Evolutionary conservation across 1,140 invertebrate species (phyloP), one percentile per base, ranked within the genome.

Genomic region (Eurosta solidaginis): DNA sequence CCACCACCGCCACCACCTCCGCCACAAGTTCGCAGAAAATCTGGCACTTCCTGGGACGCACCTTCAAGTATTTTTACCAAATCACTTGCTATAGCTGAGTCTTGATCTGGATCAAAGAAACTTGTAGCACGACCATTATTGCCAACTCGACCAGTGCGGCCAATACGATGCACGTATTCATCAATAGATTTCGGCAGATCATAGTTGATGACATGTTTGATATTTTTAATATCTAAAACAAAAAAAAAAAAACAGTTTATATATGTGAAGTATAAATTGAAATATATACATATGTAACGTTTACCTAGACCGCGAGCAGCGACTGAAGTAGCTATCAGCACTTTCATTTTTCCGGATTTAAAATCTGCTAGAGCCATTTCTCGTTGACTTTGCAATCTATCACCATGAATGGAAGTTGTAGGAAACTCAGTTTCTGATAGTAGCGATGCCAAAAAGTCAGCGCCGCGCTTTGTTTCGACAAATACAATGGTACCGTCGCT

Each of bases 81-180:
- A 79, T 92, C 91, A 0, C 86, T 86, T 1, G 91, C 92, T 0
- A 98, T 52, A 0, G 81, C 80, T 0, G 50, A 63, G 86, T 98
- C 93, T 0, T 85, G 76, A 1, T 91, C 89, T 0, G 90, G 82
- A 86, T 96, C 93, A 85, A 91, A 98, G 88, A 98, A 98, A 9
- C 94, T 96, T 0, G 95, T 95, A 0, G 97, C 96, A 82, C 92
- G 93, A 5, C 97, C 97, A 49, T 93, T 87, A 88, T 98, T 97
- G 0, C 97, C 97, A 25, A 98, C 94, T 49, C 97, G 92, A 1
- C 97, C 97, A 20, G 97, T 99, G 82, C 97, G 90, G 1, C 97
- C 97, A 83, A 98, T 98, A 54, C 97, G 90, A 89, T 99, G 97
- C 5, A 98, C 96, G 85, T 99, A 99, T 78, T 97, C 96, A 79